A percentile compares a stretch with the other conserved stretches of the same genome.
These are phyloP conservation scores for Macrophya alboannulata DNA, from an alignment of 2,888 invertebrate genomes.

Conservation along the genomic window DNA sequence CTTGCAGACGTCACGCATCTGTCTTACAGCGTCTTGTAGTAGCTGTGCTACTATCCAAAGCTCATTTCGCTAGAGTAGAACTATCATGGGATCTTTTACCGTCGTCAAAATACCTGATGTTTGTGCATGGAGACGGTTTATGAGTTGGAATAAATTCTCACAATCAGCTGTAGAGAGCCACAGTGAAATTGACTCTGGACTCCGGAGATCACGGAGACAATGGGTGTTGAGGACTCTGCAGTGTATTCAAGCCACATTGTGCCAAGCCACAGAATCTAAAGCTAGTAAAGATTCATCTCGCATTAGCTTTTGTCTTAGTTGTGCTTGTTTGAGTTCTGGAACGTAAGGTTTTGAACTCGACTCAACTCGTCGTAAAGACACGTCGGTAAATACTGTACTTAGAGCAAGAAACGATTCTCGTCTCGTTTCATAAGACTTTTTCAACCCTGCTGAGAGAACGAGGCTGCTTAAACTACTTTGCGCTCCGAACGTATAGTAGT, in stretches of 20 bases:
- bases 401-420: slow-evolving; percentile 49
- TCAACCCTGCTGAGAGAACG: background rate
- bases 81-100: slow-evolving; percentile 23
- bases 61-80: slow-evolving; percentile 25
- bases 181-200: slow-evolving; percentile 16
- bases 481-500: background rate
- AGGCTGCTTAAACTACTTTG: slow-evolving; percentile 42
- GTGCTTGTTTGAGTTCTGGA: background rate
- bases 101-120: slow-evolving; percentile 14
- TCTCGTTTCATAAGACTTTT: slow-evolving; percentile 49
- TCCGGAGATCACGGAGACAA: slow-evolving; percentile 12
- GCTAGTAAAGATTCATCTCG: slow-evolving; percentile 29
- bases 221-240: slow-evolving; percentile 19
- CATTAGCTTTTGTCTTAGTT: slow-evolving; percentile 33
- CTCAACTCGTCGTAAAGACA: slow-evolving; percentile 48
- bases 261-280: slow-evolving; percentile 2
- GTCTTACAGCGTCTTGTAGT: slow-evolving; percentile 64
- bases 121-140: background rate
- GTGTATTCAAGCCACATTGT: slow-evolving; percentile 24
- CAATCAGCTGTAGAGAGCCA: background rate
- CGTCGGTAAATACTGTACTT: slow-evolving; percentile 51
- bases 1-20: slow-evolving; percentile 73
- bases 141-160: slow-evolving; percentile 2
- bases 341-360: slow-evolving; percentile 21
- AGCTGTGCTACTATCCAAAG: slow-evolving; percentile 4